Base-by-base conservation (phyloP, 2,113 vertebrate genomes). In the Vidua macroura region DNA sequence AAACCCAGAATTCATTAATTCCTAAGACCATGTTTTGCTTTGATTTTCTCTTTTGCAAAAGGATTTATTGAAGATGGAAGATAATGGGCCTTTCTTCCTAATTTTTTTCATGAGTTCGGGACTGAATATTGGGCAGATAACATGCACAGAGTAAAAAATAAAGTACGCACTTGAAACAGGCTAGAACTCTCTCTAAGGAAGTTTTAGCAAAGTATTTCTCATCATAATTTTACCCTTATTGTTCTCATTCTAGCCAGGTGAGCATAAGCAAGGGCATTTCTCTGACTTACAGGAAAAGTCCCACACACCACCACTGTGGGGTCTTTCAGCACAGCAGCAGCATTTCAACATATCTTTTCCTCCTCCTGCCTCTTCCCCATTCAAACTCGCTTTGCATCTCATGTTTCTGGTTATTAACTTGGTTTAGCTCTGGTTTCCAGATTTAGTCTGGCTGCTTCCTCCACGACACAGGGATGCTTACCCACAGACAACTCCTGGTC, bases 401-500 rank as follows among this genome's bases (percentile, higher is more conserved):
- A 25, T 9, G 17, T 35, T n/a, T 15, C 62, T 53, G 15, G 14
- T 77, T 53, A 31, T 20, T 15, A 69, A 21, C n/a, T 79, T 59
- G 6, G 12, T 55, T 67, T 22, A 52, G 11, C 39, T 53, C 37
- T 37, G 33, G 25, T 37, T 33, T 76, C 63, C 35, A 46, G 25
- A 37, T 39, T n/a, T 4, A 63, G 44, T 56, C 39, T 20, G 62
- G 33, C 11, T 67, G 43, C 9, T 44, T 35, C 59, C 39, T 13
- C 21, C 48, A 41, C 1, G 3, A 31, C 24, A 24, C 0, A 3
- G 31, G 33, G 43, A n/a, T 39, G 25, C 30, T 39, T 6, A n/a
- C 16, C 25, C 23, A 27, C 1, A 1, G 60, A 33, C 8, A 9
- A 15, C 3, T 15, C 16, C 33, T 27, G 20, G 52, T 35, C 6